These are phyloP conservation scores for Oreochromis mossambicus DNA, from an alignment of 2,797 vertebrate species.

Conservation along the genomic window DNA sequence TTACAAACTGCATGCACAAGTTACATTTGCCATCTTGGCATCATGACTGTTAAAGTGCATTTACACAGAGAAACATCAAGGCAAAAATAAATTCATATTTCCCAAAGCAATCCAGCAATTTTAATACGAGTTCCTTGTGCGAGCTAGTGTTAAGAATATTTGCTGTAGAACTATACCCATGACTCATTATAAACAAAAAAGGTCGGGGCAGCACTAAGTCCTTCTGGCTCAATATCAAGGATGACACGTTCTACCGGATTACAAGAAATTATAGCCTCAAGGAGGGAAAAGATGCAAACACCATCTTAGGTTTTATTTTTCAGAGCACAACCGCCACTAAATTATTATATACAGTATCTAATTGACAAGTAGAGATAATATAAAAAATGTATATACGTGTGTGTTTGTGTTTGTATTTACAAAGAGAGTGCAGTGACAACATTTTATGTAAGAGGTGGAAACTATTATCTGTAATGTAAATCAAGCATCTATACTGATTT, in stretches of 20 bases:
- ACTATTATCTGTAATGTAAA: background rate
- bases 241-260: conserved; percentile 42
- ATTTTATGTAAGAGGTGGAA: background rate
- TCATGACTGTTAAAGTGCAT: background rate
- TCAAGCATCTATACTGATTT: background rate
- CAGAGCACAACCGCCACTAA: background rate
- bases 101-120: conserved; percentile 9
- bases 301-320: background rate
- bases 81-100: background rate
- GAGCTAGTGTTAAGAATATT: conserved; percentile 30
- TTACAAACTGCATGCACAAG: conserved; percentile 9
- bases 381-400: background rate
- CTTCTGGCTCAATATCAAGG: conserved; percentile 41
- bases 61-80: background rate
- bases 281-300: conserved; percentile 18
- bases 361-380: background rate
- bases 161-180: conserved; percentile 16
- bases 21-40: background rate
- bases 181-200: conserved; percentile 49
- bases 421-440: background rate
- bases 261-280: conserved; percentile 36
- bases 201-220: conserved; percentile 36
- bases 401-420: background rate
- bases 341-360: background rate
- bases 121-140: conserved; percentile 8